Base-by-base conservation (phyloP, 2,888 invertebrate species). In the Torymus auratus region DNA sequence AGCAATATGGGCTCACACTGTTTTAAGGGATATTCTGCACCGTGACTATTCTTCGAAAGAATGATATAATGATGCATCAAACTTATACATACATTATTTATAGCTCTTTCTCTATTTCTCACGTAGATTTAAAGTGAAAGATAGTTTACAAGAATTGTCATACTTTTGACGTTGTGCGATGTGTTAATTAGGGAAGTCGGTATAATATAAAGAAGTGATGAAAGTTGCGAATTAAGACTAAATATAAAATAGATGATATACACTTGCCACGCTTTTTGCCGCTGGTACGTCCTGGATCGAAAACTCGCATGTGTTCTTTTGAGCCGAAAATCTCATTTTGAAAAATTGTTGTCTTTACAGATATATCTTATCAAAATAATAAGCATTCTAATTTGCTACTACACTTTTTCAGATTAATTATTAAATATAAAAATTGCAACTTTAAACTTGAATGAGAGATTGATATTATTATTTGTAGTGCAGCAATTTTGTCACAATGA, bases 241-340 rank as follows among this genome's bases (percentile, higher is more conserved):
- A 61, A 72, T 12, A 72, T 62, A 41, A 20, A 50, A 71, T 72
- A 15, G 50, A 61, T 61, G 12, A 52, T 52, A 62, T 23, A 62
- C 13, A 68, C 53, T 74, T 64, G 50, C 64, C 70, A 75, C 61
- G 75, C 70, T 80, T 71, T 71, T 71, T 75, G 71, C 80, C 75
- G 80, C 80, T 80, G 80, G 75, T 71, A 62, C 13, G 80, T 75
- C 55, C n/a, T 67, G 70, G 11, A 67, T 75, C 70, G 67, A 60
- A 52, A 28, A 80, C 75, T 75, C 71, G 67, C 65, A 55, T 50
- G 68, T 73, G 55, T 75, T 75, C 65, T 80, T 71, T 61, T 80
- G 79, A 80, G 20, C 56, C 14, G 56, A 14, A 56, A 58, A 50
- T 60, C 67, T 60, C 52, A 28, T 20, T 20, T 14, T 20, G 58